Conservation (phyloP, 2,888 invertebrate species). For the Oasisia sp. region DNA sequence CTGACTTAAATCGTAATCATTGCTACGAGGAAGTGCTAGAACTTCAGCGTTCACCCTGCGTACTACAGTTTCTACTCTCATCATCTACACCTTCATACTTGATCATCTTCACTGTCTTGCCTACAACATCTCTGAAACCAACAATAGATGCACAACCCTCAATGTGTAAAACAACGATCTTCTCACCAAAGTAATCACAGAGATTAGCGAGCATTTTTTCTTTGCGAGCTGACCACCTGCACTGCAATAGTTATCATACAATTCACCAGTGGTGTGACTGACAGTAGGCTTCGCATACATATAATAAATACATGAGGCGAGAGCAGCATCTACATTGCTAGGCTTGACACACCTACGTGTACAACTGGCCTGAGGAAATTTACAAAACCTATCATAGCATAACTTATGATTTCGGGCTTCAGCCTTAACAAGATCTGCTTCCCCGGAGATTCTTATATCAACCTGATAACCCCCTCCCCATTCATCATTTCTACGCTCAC, state of each 20-base stretch:
- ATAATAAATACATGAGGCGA: too few relatives aligned
- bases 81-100: slow-evolving; percentile 24
- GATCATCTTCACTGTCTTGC: slow-evolving; percentile 22
- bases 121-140: slow-evolving; percentile 17
- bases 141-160: slow-evolving; percentile 25
- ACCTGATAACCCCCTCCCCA: too few relatives aligned
- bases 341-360: too few relatives aligned
- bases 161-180: slow-evolving; percentile 13
- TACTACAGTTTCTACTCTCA: slow-evolving; percentile 11
- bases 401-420: too few relatives aligned
- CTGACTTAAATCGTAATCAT: slow-evolving; percentile 17
- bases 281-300: too few relatives aligned
- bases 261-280: slow-evolving; percentile 14
- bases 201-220: slow-evolving; percentile 26
- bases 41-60: slow-evolving; percentile 21
- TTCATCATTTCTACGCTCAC: too few relatives aligned
- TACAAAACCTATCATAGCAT: too few relatives aligned
- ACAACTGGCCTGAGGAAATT: too few relatives aligned
- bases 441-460: too few relatives aligned
- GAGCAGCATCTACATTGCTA: too few relatives aligned
- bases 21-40: slow-evolving; percentile 8
- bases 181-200: neutral
- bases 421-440: too few relatives aligned
- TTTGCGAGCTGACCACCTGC: slow-evolving; percentile 13
- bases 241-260: slow-evolving; percentile 20